Conservation (phyloP, 2,888 invertebrate genomes). For the Dynastes hyllus region DNA sequence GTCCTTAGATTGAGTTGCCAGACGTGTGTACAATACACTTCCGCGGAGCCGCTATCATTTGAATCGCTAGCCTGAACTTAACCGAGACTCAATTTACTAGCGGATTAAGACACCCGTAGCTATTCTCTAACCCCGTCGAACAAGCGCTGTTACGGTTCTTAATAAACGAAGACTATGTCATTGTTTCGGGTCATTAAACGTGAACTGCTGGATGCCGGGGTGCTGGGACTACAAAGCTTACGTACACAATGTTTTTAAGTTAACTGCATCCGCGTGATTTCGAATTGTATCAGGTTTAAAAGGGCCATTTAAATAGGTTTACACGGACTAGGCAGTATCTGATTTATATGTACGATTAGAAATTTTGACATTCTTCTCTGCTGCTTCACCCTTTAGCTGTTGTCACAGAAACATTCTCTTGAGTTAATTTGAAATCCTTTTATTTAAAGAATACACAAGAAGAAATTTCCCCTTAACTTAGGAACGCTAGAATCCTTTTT, state of each 20-base stretch:
- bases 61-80: conserved; percentile 68
- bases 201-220: conserved; percentile 66
- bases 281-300: conserved; percentile 51
- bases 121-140: conserved; percentile 71
- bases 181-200: conserved; percentile 72
- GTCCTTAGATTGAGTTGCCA: conserved; percentile 65
- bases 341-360: conserved; percentile 10
- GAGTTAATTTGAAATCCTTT: no score
- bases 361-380: not conserved
- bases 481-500: no score
- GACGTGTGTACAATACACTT: conserved; percentile 61
- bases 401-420: no score
- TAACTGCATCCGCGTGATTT: conserved; percentile 53
- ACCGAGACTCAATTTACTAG: conserved; percentile 71
- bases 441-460: no score
- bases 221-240: conserved; percentile 65
- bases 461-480: no score
- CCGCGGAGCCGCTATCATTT: conserved; percentile 61
- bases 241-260: conserved; percentile 62
- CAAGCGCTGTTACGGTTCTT: conserved; percentile 72
- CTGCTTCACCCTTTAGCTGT: not conserved
- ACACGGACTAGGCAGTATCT: conserved; percentile 26
- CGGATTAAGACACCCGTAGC: conserved; percentile 72
- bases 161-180: conserved; percentile 72
- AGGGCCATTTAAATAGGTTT: conserved; percentile 43